These are phyloP conservation scores for Melanargia galathea DNA, from an alignment of 2,888 invertebrate genomes.

Conservation along the genomic window DNA sequence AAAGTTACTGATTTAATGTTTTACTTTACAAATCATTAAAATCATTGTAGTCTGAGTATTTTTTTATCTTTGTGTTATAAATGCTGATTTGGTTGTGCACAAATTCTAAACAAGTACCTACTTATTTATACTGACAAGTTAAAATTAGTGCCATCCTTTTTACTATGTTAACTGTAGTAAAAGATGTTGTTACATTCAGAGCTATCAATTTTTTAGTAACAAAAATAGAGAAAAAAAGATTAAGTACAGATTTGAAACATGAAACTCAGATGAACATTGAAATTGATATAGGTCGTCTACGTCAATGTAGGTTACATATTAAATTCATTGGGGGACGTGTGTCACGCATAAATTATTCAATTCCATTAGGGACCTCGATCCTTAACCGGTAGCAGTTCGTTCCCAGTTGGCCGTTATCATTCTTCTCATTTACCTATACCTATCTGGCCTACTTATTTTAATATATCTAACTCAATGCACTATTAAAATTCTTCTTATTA, in stretches of 20 bases:
- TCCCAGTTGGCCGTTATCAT: conserved; percentile 68
- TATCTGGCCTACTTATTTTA: conserved; percentile 53
- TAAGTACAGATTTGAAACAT: background rate
- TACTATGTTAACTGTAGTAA: no score
- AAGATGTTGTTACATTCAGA: no score
- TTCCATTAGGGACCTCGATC: conserved; percentile 53
- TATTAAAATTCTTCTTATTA: no score
- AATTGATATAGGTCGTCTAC: conserved; percentile 5
- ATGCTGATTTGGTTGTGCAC: background rate
- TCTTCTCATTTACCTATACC: conserved; percentile 73
- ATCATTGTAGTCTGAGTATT: background rate
- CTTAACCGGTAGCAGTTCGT: conserved; percentile 40
- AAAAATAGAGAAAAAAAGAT: background rate
- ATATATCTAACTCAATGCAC: background rate
- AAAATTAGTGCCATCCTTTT: no score
- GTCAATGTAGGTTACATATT: conserved; percentile 1
- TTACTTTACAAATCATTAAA: background rate
- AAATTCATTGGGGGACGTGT: conserved; percentile 36
- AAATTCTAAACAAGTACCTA: no score
- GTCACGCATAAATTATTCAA: conserved; percentile 63
- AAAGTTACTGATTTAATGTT: conserved; percentile 1
- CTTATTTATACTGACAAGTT: no score
- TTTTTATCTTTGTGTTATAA: background rate
- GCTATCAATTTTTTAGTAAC: background rate
- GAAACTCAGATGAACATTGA: background rate